Conservation (phyloP, 2,888 invertebrate species). For the Osmoderma eremita region DNA sequence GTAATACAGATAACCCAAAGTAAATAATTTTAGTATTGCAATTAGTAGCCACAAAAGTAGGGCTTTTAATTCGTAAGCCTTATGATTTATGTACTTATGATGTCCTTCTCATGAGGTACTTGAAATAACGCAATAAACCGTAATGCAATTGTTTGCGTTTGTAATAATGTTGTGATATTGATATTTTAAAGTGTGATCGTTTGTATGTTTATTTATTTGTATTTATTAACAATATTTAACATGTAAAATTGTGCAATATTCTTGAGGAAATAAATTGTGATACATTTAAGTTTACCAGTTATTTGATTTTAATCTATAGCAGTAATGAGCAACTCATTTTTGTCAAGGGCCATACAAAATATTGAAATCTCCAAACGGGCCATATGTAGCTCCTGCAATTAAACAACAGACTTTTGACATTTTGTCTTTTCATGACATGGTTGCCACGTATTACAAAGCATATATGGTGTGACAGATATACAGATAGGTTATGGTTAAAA, state of each 20-base stretch:
- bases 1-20: constrained; percentile 61
- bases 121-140: constrained; percentile 5
- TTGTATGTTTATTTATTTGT: neutral
- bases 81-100: neutral
- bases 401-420: too few relatives aligned
- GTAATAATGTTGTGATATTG: constrained; percentile 10
- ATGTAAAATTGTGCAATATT: constrained; percentile 7
- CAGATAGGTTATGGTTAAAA: too few relatives aligned
- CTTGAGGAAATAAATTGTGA: neutral
- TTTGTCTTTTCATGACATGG: too few relatives aligned
- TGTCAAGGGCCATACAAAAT: too few relatives aligned
- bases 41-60: neutral
- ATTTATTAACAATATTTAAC: constrained; percentile 6
- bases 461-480: too few relatives aligned
- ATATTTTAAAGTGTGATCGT: neutral
- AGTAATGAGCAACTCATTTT: too few relatives aligned
- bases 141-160: neutral
- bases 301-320: too few relatives aligned
- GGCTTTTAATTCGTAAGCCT: neutral
- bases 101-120: neutral
- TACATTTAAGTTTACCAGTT: neutral
- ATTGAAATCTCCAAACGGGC: too few relatives aligned
- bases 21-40: constrained; percentile 46
- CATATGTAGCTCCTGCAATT: too few relatives aligned
- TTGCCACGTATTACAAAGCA: too few relatives aligned